A percentile compares a stretch with the other conserved stretches of the same genome.
phyloP scores from a whole-genome alignment of 2,888 invertebrate species.

The Macrostomum cliftonense region DNA sequence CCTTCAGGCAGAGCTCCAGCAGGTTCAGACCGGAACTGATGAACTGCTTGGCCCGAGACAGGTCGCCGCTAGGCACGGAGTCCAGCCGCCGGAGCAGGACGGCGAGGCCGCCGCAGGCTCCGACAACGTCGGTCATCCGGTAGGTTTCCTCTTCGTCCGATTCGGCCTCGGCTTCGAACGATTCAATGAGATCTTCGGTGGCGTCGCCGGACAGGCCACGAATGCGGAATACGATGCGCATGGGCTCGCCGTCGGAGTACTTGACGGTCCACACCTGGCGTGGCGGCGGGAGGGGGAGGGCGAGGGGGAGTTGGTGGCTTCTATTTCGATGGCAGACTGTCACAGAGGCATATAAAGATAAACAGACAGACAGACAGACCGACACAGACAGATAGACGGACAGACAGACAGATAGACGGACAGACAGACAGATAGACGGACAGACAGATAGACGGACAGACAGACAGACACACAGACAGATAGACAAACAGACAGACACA shows the following conservation, averaged over 20 bases:
- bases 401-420: no score
- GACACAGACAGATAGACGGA: no score
- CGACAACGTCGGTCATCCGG: slow-evolving; percentile 65
- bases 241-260: slow-evolving; percentile 70
- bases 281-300: no score
- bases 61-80: slow-evolving; percentile 45
- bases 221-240: slow-evolving; percentile 94
- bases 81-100: slow-evolving; percentile 40
- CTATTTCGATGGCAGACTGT: no score
- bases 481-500: no score
- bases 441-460: no score
- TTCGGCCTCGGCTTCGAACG: slow-evolving; percentile 62
- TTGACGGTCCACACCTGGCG: slow-evolving; percentile 54
- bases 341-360: no score
- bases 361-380: no score
- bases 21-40: slow-evolving; percentile 72
- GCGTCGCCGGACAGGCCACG: slow-evolving; percentile 88
- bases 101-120: slow-evolving; percentile 55
- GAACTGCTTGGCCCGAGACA: slow-evolving; percentile 65
- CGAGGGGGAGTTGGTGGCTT: no score
- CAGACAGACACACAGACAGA: no score
- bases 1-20: slow-evolving; percentile 67
- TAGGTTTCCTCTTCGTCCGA: slow-evolving; percentile 86
- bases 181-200: slow-evolving; percentile 93
- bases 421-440: no score